Conservation (phyloP, 2,797 vertebrate genomes). For the Sebastes flavidus region DNA sequence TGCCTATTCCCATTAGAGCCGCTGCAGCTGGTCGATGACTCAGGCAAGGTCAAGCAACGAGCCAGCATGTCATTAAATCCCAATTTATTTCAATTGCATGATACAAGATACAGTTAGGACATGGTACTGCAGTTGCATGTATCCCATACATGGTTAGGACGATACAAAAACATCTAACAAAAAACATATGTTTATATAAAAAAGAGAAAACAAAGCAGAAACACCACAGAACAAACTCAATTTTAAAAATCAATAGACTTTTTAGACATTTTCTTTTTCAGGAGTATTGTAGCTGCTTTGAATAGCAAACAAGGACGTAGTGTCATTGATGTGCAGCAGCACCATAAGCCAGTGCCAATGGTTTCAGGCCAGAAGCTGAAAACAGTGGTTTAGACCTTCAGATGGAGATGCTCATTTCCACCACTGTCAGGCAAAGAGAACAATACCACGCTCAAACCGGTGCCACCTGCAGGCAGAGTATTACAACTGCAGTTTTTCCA, state of each 20-base stretch:
- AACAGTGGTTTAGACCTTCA: neutral
- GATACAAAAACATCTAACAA: conserved; percentile 65
- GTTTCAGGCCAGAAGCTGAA: conserved; percentile 1
- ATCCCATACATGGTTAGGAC: conserved; percentile 58
- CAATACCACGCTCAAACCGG: neutral
- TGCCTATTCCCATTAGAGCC: neutral
- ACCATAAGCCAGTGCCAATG: conserved; percentile 11
- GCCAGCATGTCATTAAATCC: conserved; percentile 55
- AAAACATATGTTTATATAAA: conserved; percentile 65
- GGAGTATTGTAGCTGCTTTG: conserved; percentile 44
- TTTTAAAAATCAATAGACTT: conserved; percentile 35
- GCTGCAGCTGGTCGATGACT: conserved; percentile 31
- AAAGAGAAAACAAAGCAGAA: conserved; percentile 41
- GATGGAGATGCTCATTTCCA: neutral
- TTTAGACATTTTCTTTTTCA: conserved; percentile 2
- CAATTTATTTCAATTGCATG: conserved; percentile 81
- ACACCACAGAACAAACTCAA: conserved; percentile 27
- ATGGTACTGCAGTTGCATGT: conserved; percentile 65
- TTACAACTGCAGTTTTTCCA: neutral
- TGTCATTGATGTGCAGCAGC: conserved; percentile 21
- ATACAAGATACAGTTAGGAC: conserved; percentile 74
- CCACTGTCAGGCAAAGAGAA: conserved; percentile 9
- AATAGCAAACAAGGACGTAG: conserved; percentile 34
- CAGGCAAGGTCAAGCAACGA: conserved; percentile 54
- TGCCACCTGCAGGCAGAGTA: conserved; percentile 36